phyloP scores from a whole-genome alignment of 1,140 invertebrate species.

The Pantala flavescens region DNA sequence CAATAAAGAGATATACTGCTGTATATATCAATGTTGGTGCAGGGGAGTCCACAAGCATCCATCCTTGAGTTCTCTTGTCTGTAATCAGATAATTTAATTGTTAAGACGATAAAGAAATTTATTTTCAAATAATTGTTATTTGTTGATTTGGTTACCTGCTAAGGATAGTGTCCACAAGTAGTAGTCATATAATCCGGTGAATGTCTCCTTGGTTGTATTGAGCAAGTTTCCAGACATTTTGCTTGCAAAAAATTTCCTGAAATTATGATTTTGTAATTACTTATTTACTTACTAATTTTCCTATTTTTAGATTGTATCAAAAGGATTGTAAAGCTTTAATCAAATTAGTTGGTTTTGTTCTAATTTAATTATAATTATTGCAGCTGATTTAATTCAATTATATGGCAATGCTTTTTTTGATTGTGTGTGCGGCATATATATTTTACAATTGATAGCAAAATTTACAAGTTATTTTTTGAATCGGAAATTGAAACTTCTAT shows the following conservation, averaged over 20 bases:
- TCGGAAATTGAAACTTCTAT: no score
- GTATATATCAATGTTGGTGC: constrained; percentile 64
- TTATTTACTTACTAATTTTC: no score
- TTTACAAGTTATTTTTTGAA: no score
- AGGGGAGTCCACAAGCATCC: constrained; percentile 77
- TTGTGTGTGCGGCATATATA: no score
- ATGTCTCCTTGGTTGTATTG: background rate
- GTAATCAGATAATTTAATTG: constrained; percentile 13
- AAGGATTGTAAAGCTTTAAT: no score
- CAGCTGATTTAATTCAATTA: no score
- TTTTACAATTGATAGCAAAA: no score
- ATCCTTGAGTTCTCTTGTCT: constrained; percentile 74
- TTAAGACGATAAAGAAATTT: background rate
- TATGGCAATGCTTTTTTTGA: no score
- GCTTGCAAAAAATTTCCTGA: background rate
- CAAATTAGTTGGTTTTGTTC: no score
- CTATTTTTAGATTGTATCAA: no score
- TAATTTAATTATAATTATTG: no score
- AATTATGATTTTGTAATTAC: background rate
- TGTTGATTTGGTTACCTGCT: background rate
- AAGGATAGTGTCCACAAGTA: background rate
- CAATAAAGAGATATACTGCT: constrained; percentile 64
- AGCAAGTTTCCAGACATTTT: background rate
- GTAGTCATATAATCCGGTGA: background rate
- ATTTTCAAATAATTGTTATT: background rate